Evolutionary conservation across 2,113 vertebrate species (phyloP).

Genomic region (Mormoops blainvillei): DNA sequence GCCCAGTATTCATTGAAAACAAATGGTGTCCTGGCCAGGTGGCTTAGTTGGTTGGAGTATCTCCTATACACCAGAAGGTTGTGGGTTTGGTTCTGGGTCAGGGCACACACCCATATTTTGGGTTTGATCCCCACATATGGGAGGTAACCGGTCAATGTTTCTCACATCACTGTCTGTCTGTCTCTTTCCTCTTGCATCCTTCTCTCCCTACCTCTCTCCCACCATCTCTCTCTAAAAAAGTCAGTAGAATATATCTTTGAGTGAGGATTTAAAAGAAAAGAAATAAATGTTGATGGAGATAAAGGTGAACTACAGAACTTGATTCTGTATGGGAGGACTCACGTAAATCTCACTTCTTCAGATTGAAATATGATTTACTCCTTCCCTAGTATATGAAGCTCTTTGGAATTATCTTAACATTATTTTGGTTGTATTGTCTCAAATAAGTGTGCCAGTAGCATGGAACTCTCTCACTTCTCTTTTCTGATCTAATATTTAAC

Average conservation of each 20-base stretch:
- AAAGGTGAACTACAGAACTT: background rate
- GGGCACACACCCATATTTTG: too few relatives aligned
- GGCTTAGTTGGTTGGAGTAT: too few relatives aligned
- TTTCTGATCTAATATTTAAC: background rate
- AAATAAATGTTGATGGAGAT: background rate
- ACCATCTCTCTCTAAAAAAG: too few relatives aligned
- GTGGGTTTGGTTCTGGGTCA: too few relatives aligned
- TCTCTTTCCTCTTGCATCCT: too few relatives aligned
- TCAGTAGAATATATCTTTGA: too few relatives aligned
- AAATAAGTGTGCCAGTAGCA: background rate
- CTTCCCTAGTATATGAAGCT: background rate
- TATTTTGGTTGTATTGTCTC: background rate
- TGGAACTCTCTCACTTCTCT: background rate
- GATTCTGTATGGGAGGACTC: background rate
- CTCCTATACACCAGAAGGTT: too few relatives aligned
- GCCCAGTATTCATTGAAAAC: background rate
- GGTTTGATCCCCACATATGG: too few relatives aligned
- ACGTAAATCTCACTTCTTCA: slow-evolving; percentile 27
- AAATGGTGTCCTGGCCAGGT: background rate
- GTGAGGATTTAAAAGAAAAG: background rate
- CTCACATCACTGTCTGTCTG: too few relatives aligned
- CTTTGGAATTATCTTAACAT: slow-evolving; percentile 21
- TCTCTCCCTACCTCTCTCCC: too few relatives aligned
- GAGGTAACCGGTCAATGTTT: too few relatives aligned
- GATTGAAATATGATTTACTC: slow-evolving; percentile 5